A percentile compares a stretch with the other conserved stretches of the same genome.
Evolutionary conservation across 2,113 vertebrate species (phyloP).

Genomic region (Zeus faber): DNA sequence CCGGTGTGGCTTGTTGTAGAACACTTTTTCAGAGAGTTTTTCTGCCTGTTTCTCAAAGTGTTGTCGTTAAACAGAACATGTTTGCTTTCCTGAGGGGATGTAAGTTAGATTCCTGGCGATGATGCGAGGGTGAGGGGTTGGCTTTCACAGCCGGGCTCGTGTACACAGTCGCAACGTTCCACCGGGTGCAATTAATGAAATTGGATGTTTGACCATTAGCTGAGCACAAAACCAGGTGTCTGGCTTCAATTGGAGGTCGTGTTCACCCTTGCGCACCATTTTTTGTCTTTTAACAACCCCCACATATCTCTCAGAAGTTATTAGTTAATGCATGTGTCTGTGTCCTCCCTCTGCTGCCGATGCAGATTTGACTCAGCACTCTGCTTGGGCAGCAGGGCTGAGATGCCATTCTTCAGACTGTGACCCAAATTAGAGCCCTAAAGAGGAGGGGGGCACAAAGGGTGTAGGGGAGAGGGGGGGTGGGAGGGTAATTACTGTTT

Average conservation of each 20-base stretch:
- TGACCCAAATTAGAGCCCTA: slow-evolving; percentile 75
- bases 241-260: too few species aligned
- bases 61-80: slow-evolving; percentile 17
- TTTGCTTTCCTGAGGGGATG: slow-evolving; percentile 44
- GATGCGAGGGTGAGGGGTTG: too few species aligned
- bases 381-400: slow-evolving; percentile 20
- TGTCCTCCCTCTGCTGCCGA: slow-evolving; percentile 22
- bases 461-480: slow-evolving; percentile 33
- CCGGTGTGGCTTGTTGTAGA: too few species aligned
- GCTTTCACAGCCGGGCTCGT: background rate
- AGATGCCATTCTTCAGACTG: slow-evolving; percentile 65
- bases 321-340: slow-evolving; percentile 22
- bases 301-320: background rate
- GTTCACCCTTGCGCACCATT: too few species aligned
- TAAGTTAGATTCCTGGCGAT: slow-evolving; percentile 22
- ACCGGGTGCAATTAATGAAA: too few species aligned
- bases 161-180: too few species aligned
- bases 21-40: too few species aligned
- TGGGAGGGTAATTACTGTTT: slow-evolving; percentile 69
- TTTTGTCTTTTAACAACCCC: background rate
- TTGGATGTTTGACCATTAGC: too few species aligned
- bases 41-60: too few species aligned
- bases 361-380: slow-evolving; percentile 46
- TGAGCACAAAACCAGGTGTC: too few species aligned
- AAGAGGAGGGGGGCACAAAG: slow-evolving; percentile 47